Percentiles rank a stretch among this genome's conserved stretches.
These are phyloP conservation scores for Caenorhabditis doughertyi DNA, from an alignment of 2,888 invertebrate species.

Conservation along the genomic window DNA sequence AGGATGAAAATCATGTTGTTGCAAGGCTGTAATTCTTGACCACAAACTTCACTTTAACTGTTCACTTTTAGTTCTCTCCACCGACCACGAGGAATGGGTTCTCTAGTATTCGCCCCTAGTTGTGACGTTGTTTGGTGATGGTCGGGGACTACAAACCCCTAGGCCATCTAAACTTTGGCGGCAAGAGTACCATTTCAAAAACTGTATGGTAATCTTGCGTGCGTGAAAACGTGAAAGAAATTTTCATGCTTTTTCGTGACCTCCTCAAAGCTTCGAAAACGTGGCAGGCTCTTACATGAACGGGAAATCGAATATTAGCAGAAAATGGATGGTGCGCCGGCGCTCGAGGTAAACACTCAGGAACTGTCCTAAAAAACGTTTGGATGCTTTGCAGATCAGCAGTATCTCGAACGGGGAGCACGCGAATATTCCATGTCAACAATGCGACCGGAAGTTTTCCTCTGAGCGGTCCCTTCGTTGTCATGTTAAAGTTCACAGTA, in stretches of 20 bases:
- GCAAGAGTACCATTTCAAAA: neutral
- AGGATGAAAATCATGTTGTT: no score
- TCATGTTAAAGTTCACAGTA: conserved; percentile 57
- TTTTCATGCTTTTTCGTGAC: conserved; percentile 1
- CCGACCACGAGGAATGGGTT: no score
- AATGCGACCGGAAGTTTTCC: conserved; percentile 29
- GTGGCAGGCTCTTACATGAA: neutral
- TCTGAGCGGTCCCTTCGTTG: conserved; percentile 40
- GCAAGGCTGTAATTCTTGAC: no score
- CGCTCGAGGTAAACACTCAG: conserved; percentile 9
- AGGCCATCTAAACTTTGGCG: neutral
- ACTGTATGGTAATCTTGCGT: neutral
- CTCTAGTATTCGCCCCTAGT: neutral
- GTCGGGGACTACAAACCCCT: neutral
- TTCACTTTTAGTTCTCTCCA: no score
- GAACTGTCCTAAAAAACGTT: no score
- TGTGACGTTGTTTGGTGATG: neutral
- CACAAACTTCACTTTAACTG: no score
- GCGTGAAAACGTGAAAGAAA: neutral
- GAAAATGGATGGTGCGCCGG: conserved; percentile 6
- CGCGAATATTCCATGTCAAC: conserved; percentile 6
- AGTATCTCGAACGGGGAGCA: neutral
- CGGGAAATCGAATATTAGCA: neutral
- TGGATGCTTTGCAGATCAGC: no score
- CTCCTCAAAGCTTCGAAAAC: neutral